phyloP scores from a whole-genome alignment of 2,797 vertebrate genomes.

The Mus minutoides region DNA sequence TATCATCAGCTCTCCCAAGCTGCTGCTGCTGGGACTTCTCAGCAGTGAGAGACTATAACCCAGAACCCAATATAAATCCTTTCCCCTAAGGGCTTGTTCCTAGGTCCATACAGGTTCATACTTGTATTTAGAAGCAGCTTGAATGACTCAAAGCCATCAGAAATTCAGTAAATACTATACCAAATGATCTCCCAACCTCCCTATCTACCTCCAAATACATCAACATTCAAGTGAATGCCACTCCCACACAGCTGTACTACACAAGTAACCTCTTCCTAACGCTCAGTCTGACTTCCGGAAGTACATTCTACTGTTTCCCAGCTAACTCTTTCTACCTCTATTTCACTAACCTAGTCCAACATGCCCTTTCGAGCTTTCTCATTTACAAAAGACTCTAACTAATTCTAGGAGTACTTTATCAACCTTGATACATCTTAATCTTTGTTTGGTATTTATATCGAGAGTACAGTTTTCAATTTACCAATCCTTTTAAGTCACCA shows the following conservation, averaged over 20 bases:
- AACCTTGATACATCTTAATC: neutral
- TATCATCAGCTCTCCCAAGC: no score
- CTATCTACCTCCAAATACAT: neutral
- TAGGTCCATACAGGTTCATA: neutral
- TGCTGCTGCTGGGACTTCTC: no score
- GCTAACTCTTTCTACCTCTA: neutral
- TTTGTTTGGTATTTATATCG: neutral
- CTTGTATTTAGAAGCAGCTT: neutral
- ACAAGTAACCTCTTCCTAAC: neutral
- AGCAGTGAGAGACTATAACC: neutral
- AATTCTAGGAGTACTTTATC: neutral
- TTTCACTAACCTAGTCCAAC: neutral
- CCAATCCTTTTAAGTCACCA: neutral
- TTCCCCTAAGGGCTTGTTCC: neutral
- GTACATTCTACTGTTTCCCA: neutral
- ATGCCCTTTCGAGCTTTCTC: conserved; percentile 29
- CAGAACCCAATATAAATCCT: no score
- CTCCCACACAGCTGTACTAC: neutral
- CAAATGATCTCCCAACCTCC: neutral
- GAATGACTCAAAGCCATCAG: neutral
- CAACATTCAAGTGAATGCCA: neutral
- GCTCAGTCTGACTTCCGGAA: neutral
- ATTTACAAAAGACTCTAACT: neutral
- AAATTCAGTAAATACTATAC: conserved; percentile 14
- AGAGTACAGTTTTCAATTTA: neutral